These are phyloP conservation scores for Balaenoptera acutorostrata DNA, from an alignment of 2,113 vertebrate species.

Conservation along the genomic window DNA sequence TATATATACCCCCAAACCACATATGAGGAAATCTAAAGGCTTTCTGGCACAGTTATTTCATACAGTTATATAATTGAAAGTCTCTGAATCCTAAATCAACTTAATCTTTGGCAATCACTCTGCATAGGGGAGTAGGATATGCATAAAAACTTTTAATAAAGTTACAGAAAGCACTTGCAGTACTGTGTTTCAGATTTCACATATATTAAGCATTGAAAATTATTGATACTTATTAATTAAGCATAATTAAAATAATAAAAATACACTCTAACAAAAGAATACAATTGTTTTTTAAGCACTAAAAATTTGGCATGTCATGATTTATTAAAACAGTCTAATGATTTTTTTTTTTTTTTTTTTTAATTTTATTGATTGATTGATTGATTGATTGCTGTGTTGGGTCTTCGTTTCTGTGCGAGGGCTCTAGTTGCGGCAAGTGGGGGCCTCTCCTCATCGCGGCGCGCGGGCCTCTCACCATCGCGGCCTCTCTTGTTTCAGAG, in stretches of 20 bases:
- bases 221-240: neutral
- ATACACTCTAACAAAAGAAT: neutral
- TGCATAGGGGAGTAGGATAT: neutral
- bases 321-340: neutral
- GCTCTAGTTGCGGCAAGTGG: too few species aligned
- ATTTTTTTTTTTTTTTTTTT: too few species aligned
- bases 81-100: neutral
- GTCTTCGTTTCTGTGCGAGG: too few species aligned
- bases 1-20: neutral
- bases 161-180: neutral
- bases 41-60: neutral
- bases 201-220: constrained; percentile 3
- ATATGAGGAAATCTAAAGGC: neutral
- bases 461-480: too few species aligned
- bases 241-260: neutral
- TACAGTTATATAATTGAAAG: neutral
- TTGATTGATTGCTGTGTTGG: too few species aligned
- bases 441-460: too few species aligned
- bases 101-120: neutral
- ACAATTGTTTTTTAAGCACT: neutral
- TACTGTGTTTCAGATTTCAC: neutral
- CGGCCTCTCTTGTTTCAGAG: too few species aligned
- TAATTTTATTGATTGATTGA: too few species aligned
- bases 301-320: neutral
- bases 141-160: neutral